A percentile compares a stretch with the other conserved stretches of the same genome.
phyloP scores from a whole-genome alignment of 2,113 vertebrate species.

The Ailuropoda melanoleuca region DNA sequence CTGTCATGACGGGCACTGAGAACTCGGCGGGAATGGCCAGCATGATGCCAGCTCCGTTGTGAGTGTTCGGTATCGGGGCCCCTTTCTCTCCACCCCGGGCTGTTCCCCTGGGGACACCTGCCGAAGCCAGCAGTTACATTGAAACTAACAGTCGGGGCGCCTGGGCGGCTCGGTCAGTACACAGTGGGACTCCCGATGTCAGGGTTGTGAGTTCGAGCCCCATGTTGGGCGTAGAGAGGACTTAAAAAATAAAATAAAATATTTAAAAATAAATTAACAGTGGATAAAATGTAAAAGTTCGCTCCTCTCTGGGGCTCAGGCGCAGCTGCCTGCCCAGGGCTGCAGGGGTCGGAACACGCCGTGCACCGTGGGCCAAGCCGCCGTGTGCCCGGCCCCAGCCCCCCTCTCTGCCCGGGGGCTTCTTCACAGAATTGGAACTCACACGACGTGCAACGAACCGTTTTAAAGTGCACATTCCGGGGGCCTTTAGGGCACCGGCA shows the following conservation, averaged over 20 bases:
- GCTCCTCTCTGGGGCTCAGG: background rate
- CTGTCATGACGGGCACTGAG: rapidly evolving
- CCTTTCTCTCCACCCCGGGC: background rate
- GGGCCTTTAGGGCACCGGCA: background rate
- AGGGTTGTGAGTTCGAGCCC: background rate
- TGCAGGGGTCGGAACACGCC: background rate
- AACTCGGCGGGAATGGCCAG: rapidly evolving
- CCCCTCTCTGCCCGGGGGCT: background rate
- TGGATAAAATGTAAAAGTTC: too few species aligned
- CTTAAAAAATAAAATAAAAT: background rate
- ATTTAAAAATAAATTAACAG: background rate
- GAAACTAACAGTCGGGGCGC: rapidly evolving
- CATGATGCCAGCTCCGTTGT: background rate
- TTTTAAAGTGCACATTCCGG: background rate
- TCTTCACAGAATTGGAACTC: background rate
- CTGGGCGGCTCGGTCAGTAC: background rate
- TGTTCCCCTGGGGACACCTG: background rate
- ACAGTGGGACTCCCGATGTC: background rate
- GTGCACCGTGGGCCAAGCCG: background rate
- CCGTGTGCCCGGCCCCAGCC: background rate
- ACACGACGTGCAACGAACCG: background rate
- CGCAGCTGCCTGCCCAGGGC: background rate
- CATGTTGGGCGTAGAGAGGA: background rate
- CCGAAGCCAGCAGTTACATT: background rate
- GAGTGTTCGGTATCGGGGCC: background rate